Base-by-base conservation (phyloP, 2,797 vertebrate species). In the Periophthalmus magnuspinnatus region DNA sequence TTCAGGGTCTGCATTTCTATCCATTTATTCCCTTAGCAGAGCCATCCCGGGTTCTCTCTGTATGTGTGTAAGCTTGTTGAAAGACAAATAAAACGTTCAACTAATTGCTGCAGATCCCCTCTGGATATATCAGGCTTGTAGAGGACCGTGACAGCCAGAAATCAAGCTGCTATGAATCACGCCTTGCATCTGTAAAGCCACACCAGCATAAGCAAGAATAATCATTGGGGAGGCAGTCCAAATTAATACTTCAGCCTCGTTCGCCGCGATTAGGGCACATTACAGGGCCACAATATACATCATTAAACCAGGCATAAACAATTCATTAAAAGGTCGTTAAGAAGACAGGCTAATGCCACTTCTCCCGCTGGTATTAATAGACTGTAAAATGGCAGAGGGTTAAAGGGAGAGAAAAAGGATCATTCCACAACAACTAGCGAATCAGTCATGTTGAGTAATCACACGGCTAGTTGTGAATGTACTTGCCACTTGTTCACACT, bases 281-380 rank as follows among this genome's bases (percentile, higher is more conserved):
- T 91, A 93, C 87, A 88, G 87, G 89, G 88, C 90, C 88, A 90
- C 90, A 90, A 90, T 90, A 91, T 90, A 91, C 90, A 91, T 92
- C 91, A 93, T 93, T 93, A 92, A 93, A 91, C 87, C 84, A 88
- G 90, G 90, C 92, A 92, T 91, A 93, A 93, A 93, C 91, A 92
- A 93, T 93, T 93, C 89, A 94, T 94, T 94, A 92, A 91, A 92
- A 92, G 84, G 86, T 89, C 73, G 88, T 93, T 93, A 92, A 88
- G 90, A 89, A 91, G 89, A 92, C 89, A 90, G 91, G 90, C 82
- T 85, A 89, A 85, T 88, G 89, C 90, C 89, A 92, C 84, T 83
- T 87, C 87, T 88, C 86, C 85, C 88, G 69, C 82, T 86, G 85
- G 88, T 88, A 90, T 93, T 92, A 91, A 92, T 92, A 90, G 82